Evolutionary conservation across 2,888 invertebrate species (phyloP).

Genomic region (Mystacides longicornis): DNA sequence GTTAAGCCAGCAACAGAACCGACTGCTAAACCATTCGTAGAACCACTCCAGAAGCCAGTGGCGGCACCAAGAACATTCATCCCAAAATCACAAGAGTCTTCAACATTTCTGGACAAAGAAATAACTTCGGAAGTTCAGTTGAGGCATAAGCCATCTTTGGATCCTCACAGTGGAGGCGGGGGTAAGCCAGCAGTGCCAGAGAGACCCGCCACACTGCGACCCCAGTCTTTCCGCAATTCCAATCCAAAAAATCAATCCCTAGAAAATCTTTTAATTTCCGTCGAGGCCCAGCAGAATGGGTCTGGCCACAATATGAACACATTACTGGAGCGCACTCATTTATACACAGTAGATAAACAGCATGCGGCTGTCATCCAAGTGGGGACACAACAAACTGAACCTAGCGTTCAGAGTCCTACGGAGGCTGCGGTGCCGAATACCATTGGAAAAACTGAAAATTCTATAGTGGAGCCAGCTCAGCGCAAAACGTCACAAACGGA

Average conservation of each 20-base stretch:
- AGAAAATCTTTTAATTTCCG: conserved; percentile 11
- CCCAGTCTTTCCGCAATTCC: conserved; percentile 47
- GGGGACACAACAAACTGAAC: conserved; percentile 15
- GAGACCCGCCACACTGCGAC: conserved; percentile 62
- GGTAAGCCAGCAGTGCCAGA: conserved; percentile 77
- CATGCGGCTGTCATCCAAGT: conserved; percentile 64
- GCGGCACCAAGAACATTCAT: conserved; percentile 43
- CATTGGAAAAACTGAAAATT: not conserved
- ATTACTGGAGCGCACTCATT: conserved; percentile 59
- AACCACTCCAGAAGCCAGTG: conserved; percentile 39
- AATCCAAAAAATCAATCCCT: conserved; percentile 34
- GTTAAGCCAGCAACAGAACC: conserved; percentile 22
- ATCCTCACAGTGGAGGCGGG: conserved; percentile 34
- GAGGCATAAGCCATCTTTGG: conserved; percentile 35
- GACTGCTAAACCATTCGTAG: conserved; percentile 29
- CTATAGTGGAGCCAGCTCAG: conserved; percentile 30
- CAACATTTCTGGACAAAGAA: conserved; percentile 31
- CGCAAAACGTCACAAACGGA: conserved; percentile 52
- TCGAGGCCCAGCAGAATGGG: conserved; percentile 27
- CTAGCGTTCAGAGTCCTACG: not conserved
- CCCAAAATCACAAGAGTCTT: conserved; percentile 27
- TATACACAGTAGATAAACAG: conserved; percentile 67
- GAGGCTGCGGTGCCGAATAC: not conserved
- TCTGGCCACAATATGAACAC: conserved; percentile 29
- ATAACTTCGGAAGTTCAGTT: conserved; percentile 43